phyloP scores from a whole-genome alignment of 2,888 invertebrate species.

The Caenorhabditis virilis region DNA sequence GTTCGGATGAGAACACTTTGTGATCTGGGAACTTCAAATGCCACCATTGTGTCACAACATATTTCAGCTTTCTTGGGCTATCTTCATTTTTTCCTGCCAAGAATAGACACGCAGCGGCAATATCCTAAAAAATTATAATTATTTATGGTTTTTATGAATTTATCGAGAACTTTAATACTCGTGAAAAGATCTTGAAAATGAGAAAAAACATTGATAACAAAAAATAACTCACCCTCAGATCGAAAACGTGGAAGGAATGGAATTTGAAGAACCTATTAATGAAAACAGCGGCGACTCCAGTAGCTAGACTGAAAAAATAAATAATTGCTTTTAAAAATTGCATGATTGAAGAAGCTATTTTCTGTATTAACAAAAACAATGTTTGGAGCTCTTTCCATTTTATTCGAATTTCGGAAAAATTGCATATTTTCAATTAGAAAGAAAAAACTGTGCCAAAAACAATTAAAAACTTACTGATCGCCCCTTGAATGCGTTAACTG shows the following conservation, averaged over 20 bases:
- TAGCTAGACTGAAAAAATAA: background rate
- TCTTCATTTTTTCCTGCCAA: constrained; percentile 98
- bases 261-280: constrained; percentile 93
- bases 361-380: too few relatives aligned
- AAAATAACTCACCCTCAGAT: too few relatives aligned
- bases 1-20: constrained; percentile 17
- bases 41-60: constrained; percentile 90
- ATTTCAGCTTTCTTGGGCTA: constrained; percentile 94
- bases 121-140: constrained; percentile 72
- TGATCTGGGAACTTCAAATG: constrained; percentile 79
- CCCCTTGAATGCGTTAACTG: constrained; percentile 69
- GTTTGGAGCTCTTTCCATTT: too few relatives aligned
- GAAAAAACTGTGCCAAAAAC: too few relatives aligned
- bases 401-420: too few relatives aligned
- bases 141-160: background rate
- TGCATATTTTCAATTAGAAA: too few relatives aligned
- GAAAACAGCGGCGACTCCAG: background rate
- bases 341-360: too few relatives aligned
- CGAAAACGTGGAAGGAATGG: constrained; percentile 92
- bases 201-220: too few relatives aligned
- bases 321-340: too few relatives aligned
- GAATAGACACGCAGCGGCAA: constrained; percentile 91
- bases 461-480: constrained; percentile 25
- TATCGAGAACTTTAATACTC: constrained; percentile 13
- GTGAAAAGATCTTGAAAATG: too few relatives aligned